phyloP scores from a whole-genome alignment of 1,140 invertebrate genomes.

The Vanessa tameamea region DNA sequence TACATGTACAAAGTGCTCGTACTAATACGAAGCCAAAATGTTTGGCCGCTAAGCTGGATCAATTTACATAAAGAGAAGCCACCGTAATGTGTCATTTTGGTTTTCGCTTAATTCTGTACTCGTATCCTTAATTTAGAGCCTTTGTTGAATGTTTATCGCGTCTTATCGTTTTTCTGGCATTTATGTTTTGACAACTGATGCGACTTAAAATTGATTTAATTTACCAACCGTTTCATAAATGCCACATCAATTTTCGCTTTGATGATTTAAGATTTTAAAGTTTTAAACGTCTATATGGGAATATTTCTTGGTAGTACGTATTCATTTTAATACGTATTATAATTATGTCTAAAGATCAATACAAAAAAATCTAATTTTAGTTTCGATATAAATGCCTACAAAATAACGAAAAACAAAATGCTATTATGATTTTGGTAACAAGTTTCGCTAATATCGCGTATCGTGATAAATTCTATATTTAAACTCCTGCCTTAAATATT shows the following conservation, averaged over 20 bases:
- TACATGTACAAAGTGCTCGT: conserved; percentile 24
- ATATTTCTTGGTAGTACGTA: too few relatives aligned
- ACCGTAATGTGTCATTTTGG: conserved; percentile 26
- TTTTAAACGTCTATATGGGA: too few relatives aligned
- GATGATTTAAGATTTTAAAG: too few relatives aligned
- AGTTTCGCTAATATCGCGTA: background rate
- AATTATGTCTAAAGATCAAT: too few relatives aligned
- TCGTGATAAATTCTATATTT: background rate
- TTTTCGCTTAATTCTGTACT: conserved; percentile 18
- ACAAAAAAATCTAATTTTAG: too few relatives aligned
- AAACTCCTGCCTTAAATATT: background rate
- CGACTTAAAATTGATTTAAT: background rate
- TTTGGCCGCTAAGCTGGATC: conserved; percentile 37
- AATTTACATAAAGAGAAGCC: conserved; percentile 26
- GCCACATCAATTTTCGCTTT: too few relatives aligned
- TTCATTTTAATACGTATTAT: too few relatives aligned
- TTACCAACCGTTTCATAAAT: too few relatives aligned
- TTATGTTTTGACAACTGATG: background rate
- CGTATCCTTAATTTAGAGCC: background rate
- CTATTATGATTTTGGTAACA: too few relatives aligned
- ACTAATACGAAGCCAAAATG: conserved; percentile 33
- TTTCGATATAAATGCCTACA: too few relatives aligned
- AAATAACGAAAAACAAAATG: too few relatives aligned
- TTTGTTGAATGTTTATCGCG: background rate
- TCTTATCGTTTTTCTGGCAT: background rate